Evolutionary conservation across 2,888 invertebrate species (phyloP).

Genomic region (Morpho helenor): DNA sequence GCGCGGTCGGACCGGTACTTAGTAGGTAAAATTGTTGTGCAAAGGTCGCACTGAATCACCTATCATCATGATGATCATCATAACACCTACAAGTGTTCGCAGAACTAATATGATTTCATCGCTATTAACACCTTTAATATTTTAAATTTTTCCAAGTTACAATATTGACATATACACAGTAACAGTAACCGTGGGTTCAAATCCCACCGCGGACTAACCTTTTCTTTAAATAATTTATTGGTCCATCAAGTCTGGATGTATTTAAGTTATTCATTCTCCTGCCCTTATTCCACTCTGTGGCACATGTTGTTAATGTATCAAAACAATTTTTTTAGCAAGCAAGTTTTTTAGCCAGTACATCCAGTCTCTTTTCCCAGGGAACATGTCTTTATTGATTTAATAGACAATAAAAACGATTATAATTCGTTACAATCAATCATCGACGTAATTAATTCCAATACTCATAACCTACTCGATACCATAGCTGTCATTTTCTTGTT

Average conservation of each 20-base stretch:
- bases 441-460: conserved; percentile 7
- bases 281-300: too few relatives aligned
- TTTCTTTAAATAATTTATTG: too few relatives aligned
- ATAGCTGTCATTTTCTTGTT: conserved; percentile 5
- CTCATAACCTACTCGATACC: not conserved
- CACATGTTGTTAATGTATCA: too few relatives aligned
- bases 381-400: not conserved
- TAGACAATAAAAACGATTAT: not conserved
- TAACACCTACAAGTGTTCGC: conserved; percentile 8
- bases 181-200: too few relatives aligned
- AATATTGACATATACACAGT: too few relatives aligned
- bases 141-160: not conserved
- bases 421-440: not conserved
- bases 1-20: too few relatives aligned
- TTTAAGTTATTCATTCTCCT: too few relatives aligned
- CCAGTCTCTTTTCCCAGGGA: too few relatives aligned
- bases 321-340: too few relatives aligned
- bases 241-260: too few relatives aligned
- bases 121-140: not conserved
- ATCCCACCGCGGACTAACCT: too few relatives aligned
- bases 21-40: not conserved
- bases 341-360: too few relatives aligned
- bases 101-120: conserved; percentile 7
- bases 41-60: conserved; percentile 38
- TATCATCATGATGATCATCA: conserved; percentile 33